Conservation (phyloP, 2,888 invertebrate species). For the Mongoloraphidia duomilia region DNA sequence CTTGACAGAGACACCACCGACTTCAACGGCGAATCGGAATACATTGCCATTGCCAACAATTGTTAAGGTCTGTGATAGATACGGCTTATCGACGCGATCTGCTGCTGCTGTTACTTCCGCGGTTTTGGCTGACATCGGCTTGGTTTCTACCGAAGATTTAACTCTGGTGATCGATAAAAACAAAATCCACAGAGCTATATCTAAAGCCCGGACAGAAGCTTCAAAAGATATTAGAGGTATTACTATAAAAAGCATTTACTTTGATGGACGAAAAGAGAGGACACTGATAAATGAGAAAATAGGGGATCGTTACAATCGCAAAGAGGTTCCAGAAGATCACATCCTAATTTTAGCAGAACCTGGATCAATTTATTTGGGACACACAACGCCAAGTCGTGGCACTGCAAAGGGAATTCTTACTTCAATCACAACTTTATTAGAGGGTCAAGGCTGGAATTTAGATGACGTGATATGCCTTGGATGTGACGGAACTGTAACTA, state of each 20-base stretch:
- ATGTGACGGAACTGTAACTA: too few species aligned
- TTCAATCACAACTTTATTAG: conserved; percentile 1
- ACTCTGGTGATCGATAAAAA: conserved; percentile 12
- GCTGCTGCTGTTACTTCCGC: conserved; percentile 11
- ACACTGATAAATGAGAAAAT: conserved; percentile 1
- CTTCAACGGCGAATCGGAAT: not conserved
- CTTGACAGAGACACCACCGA: not conserved
- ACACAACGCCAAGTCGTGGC: not conserved
- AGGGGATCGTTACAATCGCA: not conserved
- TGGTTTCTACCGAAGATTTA: conserved; percentile 10
- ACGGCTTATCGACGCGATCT: conserved; percentile 10
- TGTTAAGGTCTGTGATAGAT: conserved; percentile 8
- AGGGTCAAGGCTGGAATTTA: not conserved
- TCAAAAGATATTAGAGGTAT: not conserved
- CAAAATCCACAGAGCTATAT: conserved; percentile 12
- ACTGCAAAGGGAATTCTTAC: not conserved
- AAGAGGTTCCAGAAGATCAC: conserved; percentile 6
- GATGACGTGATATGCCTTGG: too few species aligned
- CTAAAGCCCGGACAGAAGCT: not conserved
- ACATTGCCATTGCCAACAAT: not conserved
- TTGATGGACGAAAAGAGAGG: conserved; percentile 7
- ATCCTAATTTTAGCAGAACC: conserved; percentile 4
- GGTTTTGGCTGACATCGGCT: conserved; percentile 10
- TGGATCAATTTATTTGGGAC: conserved; percentile 5
- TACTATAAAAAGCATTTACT: conserved; percentile 1